Base-by-base conservation (phyloP, 1,140 invertebrate genomes). In the Leguminivora glycinivorella region DNA sequence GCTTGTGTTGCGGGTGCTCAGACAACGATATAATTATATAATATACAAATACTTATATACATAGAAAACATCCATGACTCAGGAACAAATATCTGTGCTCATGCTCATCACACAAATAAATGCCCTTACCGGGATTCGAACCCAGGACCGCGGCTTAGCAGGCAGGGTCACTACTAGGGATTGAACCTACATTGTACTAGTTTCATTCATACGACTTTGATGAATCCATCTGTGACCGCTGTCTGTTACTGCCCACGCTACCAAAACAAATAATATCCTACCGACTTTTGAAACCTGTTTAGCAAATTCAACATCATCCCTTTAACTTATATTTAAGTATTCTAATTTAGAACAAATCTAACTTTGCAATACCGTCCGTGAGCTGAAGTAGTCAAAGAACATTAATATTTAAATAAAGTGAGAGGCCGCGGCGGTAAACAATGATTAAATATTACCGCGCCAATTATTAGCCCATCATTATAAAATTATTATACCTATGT, bases 361-460 rank as follows among this genome's bases (percentile, higher is more conserved):
- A 63, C 58, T 63, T 63, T 63, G n/a, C 58, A 29, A 63, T 63
- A 17, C 29, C 58, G 58, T 63, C 29, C 26, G 22, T 31, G 14
- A 63, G 26, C 6, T 17, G 6, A 63, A 31, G n/a, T 19, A 7
- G 26, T 63, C 4, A 63, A 26, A 34, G 26, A 63, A 29, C 58
- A 17, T 63, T 31, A 63, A 63, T 29, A 63, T 31, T 63, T 29
- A 63, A 29, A 9, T 31, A 63, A 63, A 63, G 26, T 63, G 31
- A 7, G 26, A 29, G 26, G 17, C 58, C 58, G 25, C 58, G 12
- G 26, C 26, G 58, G 26, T 63, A 63, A 63, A 63, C 25, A 63
- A 63, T 63, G 25, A 19, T 63, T 34, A 63, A 29, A 63, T 29
- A 63, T 63, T 29, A 17, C 31, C 12, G 6, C 9, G 26, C n/a